Percentiles rank a stretch among this genome's conserved stretches.
Evolutionary conservation across 2,113 vertebrate genomes (phyloP).

Genomic region (Dicrurus megarhynchus): DNA sequence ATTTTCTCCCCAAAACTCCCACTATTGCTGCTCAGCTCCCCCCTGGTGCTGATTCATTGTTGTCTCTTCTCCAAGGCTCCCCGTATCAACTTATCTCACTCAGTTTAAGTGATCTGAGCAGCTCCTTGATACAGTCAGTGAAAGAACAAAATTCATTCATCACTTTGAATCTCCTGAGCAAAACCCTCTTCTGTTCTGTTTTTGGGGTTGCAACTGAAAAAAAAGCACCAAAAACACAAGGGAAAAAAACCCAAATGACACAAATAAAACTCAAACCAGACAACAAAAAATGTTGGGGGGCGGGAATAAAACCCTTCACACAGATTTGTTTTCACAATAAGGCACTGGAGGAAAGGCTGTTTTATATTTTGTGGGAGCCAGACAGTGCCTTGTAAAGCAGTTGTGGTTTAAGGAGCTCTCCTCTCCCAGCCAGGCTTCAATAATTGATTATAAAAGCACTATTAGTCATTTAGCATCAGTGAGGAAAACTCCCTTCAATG

Average conservation of each 20-base stretch:
- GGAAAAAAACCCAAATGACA: accelerated
- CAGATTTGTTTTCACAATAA: background rate
- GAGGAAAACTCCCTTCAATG: background rate
- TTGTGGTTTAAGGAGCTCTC: background rate
- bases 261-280: background rate
- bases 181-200: background rate
- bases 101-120: background rate
- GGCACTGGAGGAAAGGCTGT: background rate
- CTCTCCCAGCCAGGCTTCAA: background rate
- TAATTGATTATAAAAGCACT: conserved; percentile 4
- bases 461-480: background rate
- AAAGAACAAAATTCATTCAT: background rate
- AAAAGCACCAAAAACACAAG: background rate
- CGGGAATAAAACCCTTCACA: background rate
- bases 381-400: background rate
- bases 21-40: background rate
- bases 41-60: too few species aligned
- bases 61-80: background rate
- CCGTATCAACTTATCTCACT: accelerated
- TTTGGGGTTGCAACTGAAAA: background rate
- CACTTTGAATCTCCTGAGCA: background rate
- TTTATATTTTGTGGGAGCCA: background rate
- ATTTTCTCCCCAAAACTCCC: background rate
- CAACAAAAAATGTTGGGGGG: accelerated
- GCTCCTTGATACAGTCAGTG: background rate